A percentile compares a stretch with the other conserved stretches of the same genome.
Evolutionary conservation across 2,888 invertebrate genomes (phyloP).

Genomic region (Apamea sordens): DNA sequence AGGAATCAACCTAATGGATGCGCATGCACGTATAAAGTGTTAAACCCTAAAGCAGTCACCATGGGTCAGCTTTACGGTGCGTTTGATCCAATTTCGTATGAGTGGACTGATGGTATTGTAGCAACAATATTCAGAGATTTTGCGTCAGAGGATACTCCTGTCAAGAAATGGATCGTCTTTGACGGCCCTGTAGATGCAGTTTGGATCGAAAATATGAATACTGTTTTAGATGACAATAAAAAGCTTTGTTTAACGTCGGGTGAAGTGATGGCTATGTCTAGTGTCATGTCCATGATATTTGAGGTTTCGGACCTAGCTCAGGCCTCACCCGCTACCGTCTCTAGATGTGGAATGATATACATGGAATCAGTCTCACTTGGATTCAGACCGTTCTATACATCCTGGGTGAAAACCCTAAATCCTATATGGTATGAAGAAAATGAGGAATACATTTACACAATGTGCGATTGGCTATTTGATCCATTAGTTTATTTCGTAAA

Average conservation of each 20-base stretch:
- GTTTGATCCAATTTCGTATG: constrained; percentile 97
- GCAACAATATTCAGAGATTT: constrained; percentile 94
- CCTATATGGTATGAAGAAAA: constrained; percentile 92
- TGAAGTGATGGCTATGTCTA: constrained; percentile 95
- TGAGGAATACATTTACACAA: constrained; percentile 89
- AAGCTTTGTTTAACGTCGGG: constrained; percentile 96
- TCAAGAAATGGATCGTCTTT: constrained; percentile 97
- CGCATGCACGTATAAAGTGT: constrained; percentile 93
- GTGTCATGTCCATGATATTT: constrained; percentile 96
- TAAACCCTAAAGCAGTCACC: constrained; percentile 98
- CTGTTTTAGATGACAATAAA: constrained; percentile 96
- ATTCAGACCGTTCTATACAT: constrained; percentile 94
- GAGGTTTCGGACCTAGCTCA: constrained; percentile 96
- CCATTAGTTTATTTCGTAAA: constrained; percentile 93
- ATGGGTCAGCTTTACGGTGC: constrained; percentile 98
- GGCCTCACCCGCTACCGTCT: constrained; percentile 96
- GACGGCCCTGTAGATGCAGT: constrained; percentile 97
- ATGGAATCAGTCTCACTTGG: constrained; percentile 96
- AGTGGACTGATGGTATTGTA: constrained; percentile 97
- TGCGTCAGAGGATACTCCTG: constrained; percentile 93
- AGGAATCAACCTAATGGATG: constrained; percentile 89
- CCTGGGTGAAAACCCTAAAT: constrained; percentile 94
- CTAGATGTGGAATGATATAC: constrained; percentile 97
- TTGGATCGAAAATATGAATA: constrained; percentile 98
- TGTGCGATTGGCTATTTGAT: constrained; percentile 95